A percentile compares a stretch with the other conserved stretches of the same genome.
Evolutionary conservation across 2,888 invertebrate genomes (phyloP).

Genomic region (Drosophila tanythrix): DNA sequence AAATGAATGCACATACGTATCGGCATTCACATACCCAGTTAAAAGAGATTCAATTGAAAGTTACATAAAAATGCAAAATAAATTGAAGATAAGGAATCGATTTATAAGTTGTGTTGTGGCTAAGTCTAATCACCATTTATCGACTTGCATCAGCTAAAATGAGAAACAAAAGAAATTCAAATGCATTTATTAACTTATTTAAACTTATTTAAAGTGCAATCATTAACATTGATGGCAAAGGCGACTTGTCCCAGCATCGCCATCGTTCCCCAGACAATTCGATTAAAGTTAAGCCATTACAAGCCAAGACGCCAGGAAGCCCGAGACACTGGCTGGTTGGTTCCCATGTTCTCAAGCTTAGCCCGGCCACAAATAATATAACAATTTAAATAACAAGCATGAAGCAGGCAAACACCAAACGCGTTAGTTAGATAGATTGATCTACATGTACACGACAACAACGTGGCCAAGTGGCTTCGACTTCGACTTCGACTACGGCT

Average conservation of each 20-base stretch:
- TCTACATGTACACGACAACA: conserved; percentile 78
- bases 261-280: conserved; percentile 62
- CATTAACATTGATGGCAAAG: conserved; percentile 60
- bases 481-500: not conserved
- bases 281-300: conserved; percentile 75
- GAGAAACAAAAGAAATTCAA: not conserved
- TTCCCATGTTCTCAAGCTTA: conserved; percentile 70
- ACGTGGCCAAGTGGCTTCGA: conserved; percentile 50
- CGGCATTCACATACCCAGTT: not conserved
- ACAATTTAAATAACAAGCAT: conserved; percentile 80
- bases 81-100: not conserved
- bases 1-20: conserved; percentile 13
- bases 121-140: not conserved
- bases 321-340: conserved; percentile 20
- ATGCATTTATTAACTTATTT: conserved; percentile 65
- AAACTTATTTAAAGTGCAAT: conserved; percentile 61
- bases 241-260: conserved; percentile 21
- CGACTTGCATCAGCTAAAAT: not conserved
- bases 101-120: not conserved
- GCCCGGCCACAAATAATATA: conserved; percentile 76
- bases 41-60: not conserved
- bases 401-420: conserved; percentile 76
- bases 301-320: conserved; percentile 49
- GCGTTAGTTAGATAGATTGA: conserved; percentile 81
- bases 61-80: not conserved